Base-by-base conservation (phyloP, 2,113 vertebrate species). In the Cottus gobio region DNA sequence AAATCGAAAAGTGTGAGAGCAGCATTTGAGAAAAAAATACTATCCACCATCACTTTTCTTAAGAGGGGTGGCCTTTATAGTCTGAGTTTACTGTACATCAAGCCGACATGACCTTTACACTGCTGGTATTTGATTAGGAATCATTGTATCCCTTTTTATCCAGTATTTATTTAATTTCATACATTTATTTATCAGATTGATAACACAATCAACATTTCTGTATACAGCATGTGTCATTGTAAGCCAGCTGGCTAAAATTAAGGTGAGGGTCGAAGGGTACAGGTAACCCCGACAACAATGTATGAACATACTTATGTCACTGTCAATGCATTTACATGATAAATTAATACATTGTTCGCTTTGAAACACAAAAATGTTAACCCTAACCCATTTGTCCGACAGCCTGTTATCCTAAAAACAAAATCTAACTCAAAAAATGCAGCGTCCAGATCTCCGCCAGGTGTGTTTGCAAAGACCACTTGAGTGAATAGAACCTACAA, bases 21-120 rank as follows among this genome's bases (percentile, higher is more conserved):
- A 57, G 72, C 52, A 52, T 61, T 83, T 71, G 20, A 50, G 31
- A 71, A 42, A 85, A 75, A 34, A 34, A 71, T 57, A 67, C 64
- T 61, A 50, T 22, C 69, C 75, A 31, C 46, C 16, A 5, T 52
- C 65, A 71, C 73, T 82, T 63, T 26, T 30, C 22, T 44, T 15
- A 57, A 24, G 22, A 68, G 57, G 67, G 50, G 48, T 65, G 42
- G 58, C 30, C 1, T 12, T 71, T 60, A 18, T 46, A 31, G 20
- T 36, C 57, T 75, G 42, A 64, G 66, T 44, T 71, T 22, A 61
- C 67, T 42, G 22, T 56, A 30, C 24, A 16, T 30, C 44, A 54
- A 39, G 15, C 50, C 36, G 36, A 70, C 48, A 39, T n/a, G 16
- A 34, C 63, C 28, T 46, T 71, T 37, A 66, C 54, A 44, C 34